Evolutionary conservation across 2,797 vertebrate genomes (phyloP), one percentile per base, ranked within the genome.

Genomic region (Lepilemur ruficaudatus): DNA sequence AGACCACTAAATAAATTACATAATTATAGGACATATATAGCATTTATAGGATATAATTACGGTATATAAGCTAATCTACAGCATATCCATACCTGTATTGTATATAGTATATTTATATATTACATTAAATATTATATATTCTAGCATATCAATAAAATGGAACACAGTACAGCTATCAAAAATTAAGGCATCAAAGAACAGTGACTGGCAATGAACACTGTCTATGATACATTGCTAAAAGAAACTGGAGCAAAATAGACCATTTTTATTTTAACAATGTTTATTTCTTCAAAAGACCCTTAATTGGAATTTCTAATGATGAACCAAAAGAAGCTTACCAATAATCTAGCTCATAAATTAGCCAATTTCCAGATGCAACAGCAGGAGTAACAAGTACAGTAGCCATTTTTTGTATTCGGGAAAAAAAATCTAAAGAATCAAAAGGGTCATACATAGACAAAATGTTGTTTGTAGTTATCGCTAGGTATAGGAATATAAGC

Each of bases 271-370:
- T 87, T 65, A 93, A 81, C 32, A 76, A 85, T n/a, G 7, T 75
- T 94, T 89, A 87, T 75, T 81, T 91, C 78, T 91, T 73, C 46
- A 52, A 30, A 96, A 90, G 38, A 92, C 18, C 30, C 18, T 94
- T 90, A 17, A 38, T 59, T 89, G n/a, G 65, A 89, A 91, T 92
- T 92, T 78, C 93, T 85, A 81, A 69, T 30, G 30, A 85, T 88
- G 32, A 88, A 23, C 28, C 50, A 88, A 69, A 93, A 91, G 59
- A 61, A 84, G 23, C 46, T 82, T n/a, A 88, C 50, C 46, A 93
- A 85, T 85, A 81, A 52, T 32, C 41, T n/a, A 76, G 10, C 5
- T 92, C 78, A 81, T 69, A 83, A 90, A 89, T 87, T 91, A 94
- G 59, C 32, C 52, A 61, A 82, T 86, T 91, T 20, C 22, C 73